phyloP scores from a whole-genome alignment of 2,888 invertebrate species.

The Sialis fuliginosa region DNA sequence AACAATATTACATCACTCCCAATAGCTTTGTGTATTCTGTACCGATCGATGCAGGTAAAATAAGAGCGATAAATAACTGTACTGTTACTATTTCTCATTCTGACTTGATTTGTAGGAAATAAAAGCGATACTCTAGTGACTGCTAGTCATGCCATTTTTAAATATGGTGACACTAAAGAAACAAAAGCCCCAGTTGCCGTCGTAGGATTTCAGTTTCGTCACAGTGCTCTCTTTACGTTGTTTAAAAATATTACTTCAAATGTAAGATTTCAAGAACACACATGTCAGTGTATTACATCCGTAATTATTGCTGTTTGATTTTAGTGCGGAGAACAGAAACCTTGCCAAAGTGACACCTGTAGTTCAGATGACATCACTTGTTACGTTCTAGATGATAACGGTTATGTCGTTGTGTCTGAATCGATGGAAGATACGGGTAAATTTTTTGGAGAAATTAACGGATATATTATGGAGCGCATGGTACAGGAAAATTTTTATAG shows the following conservation, averaged over 20 bases:
- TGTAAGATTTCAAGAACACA: conserved; percentile 27
- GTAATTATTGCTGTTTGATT: conserved; percentile 8
- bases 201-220: conserved; percentile 65
- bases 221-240: conserved; percentile 53
- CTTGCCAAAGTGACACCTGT: conserved; percentile 35
- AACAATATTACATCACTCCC: conserved; percentile 61
- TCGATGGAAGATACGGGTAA: conserved; percentile 54
- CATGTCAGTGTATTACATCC: conserved; percentile 5
- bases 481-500: conserved; percentile 60
- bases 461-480: conserved; percentile 53
- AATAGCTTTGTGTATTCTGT: conserved; percentile 70
- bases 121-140: conserved; percentile 53
- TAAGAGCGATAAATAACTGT: neutral
- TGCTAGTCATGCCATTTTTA: conserved; percentile 71
- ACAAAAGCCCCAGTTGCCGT: conserved; percentile 45
- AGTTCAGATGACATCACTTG: conserved; percentile 54
- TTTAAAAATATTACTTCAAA: conserved; percentile 66
- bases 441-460: conserved; percentile 65
- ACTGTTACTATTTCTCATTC: neutral
- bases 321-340: conserved; percentile 23
- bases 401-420: conserved; percentile 68
- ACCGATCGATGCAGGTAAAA: conserved; percentile 39
- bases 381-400: conserved; percentile 77
- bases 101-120: conserved; percentile 14
- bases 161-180: conserved; percentile 25